A percentile compares a stretch with the other conserved stretches of the same genome.
phyloP scores from a whole-genome alignment of 2,797 vertebrate genomes.

The Cynodonichthys magdalenae region DNA sequence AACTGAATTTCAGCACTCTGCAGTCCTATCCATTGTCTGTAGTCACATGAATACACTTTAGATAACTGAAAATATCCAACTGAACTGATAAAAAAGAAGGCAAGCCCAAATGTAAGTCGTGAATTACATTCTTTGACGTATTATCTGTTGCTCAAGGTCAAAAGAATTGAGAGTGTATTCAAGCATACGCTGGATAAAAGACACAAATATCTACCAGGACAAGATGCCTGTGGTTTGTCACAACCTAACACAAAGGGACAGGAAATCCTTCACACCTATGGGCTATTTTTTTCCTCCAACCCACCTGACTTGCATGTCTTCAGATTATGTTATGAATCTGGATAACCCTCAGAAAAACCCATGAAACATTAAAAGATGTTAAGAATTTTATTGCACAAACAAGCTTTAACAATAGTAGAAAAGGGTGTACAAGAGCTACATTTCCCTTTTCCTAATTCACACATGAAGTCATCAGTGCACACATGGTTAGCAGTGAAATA shows the following conservation, averaged over 20 bases:
- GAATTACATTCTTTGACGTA: not conserved
- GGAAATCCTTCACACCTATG: slow-evolving; percentile 15
- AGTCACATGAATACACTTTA: slow-evolving; percentile 3
- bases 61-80: slow-evolving; percentile 3
- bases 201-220: slow-evolving; percentile 14
- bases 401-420: slow-evolving; percentile 2
- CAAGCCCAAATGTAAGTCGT: not conserved
- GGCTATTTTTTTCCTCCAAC: slow-evolving; percentile 19
- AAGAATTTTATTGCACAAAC: slow-evolving; percentile 10
- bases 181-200: slow-evolving; percentile 4
- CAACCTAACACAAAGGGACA: slow-evolving; percentile 20
- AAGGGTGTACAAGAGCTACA: slow-evolving; percentile 25
- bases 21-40: slow-evolving; percentile 7
- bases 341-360: slow-evolving; percentile 9
- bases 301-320: slow-evolving; percentile 17
- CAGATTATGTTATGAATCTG: slow-evolving; percentile 14
- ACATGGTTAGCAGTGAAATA: slow-evolving; percentile 39
- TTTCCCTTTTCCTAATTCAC: slow-evolving; percentile 15
- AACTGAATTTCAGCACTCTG: slow-evolving; percentile 17
- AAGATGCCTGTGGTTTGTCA: slow-evolving; percentile 16
- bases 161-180: slow-evolving; percentile 2
- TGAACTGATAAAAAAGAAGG: not conserved
- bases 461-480: slow-evolving; percentile 27
- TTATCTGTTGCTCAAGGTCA: slow-evolving; percentile 15
- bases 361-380: slow-evolving; percentile 28